These are phyloP conservation scores for Sylvia borin DNA, from an alignment of 2,797 vertebrate species.

Conservation along the genomic window DNA sequence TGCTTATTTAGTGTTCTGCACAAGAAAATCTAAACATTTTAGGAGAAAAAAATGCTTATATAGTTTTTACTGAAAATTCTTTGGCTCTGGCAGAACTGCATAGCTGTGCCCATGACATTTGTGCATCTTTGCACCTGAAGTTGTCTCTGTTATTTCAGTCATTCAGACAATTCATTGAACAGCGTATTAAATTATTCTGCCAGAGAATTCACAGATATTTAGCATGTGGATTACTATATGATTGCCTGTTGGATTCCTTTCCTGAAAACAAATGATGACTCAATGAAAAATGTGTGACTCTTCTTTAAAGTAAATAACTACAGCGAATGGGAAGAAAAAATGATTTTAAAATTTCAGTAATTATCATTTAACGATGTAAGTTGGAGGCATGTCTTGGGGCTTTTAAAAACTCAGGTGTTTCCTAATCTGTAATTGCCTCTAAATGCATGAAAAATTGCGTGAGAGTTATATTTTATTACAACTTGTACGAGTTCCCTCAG, in stretches of 20 bases:
- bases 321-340: background rate
- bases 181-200: background rate
- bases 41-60: background rate
- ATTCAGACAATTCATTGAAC: background rate
- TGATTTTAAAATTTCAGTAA: accelerated
- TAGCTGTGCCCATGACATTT: background rate
- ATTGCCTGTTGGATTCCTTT: background rate
- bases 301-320: background rate
- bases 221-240: background rate
- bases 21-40: background rate
- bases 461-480: background rate
- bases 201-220: background rate
- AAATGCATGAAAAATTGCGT: background rate
- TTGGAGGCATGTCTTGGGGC: accelerated
- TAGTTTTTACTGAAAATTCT: background rate
- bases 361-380: background rate
- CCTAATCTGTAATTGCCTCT: background rate
- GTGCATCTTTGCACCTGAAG: background rate
- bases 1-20: background rate
- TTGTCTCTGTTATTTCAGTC: background rate
- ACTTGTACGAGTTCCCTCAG: accelerated
- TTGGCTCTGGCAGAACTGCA: background rate
- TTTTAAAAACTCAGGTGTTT: background rate
- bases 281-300: background rate
- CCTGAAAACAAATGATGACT: background rate